phyloP scores from a whole-genome alignment of 2,888 invertebrate genomes.

The Dascillus cervinus region DNA sequence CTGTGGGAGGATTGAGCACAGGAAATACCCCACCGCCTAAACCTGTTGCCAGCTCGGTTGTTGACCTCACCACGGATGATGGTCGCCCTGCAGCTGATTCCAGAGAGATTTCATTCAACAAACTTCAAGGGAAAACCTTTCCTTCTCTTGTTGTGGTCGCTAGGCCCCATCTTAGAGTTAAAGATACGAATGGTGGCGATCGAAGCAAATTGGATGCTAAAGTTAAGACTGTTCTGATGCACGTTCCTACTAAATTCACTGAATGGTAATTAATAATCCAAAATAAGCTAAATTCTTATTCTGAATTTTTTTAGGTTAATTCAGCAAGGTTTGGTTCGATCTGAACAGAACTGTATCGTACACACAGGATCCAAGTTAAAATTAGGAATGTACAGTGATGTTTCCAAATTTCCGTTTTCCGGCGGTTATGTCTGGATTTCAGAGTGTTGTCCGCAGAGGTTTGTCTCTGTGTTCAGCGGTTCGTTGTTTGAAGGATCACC shows the following conservation, averaged over 20 bases:
- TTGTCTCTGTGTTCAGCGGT: slow-evolving; percentile 80
- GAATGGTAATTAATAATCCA: slow-evolving; percentile 56
- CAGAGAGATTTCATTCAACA: slow-evolving; percentile 68
- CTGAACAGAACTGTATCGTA: slow-evolving; percentile 68
- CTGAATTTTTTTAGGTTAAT: slow-evolving; percentile 48
- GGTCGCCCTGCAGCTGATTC: slow-evolving; percentile 58
- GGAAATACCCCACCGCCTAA: slow-evolving; percentile 35
- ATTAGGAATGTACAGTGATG: slow-evolving; percentile 79
- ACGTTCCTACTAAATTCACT: slow-evolving; percentile 75
- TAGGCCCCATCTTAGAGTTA: slow-evolving; percentile 66
- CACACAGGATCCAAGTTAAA: slow-evolving; percentile 66
- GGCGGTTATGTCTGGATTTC: slow-evolving; percentile 91
- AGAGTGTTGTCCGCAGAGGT: slow-evolving; percentile 76
- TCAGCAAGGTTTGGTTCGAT: slow-evolving; percentile 72
- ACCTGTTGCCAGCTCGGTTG: slow-evolving; percentile 42
- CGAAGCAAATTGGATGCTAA: slow-evolving; percentile 63
- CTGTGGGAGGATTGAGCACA: slow-evolving; percentile 63
- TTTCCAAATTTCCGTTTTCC: slow-evolving; percentile 75
- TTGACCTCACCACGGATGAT: slow-evolving; percentile 58
- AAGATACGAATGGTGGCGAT: slow-evolving; percentile 52
- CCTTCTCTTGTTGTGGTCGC: slow-evolving; percentile 81
- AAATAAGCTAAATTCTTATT: neutral
- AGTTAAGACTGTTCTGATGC: slow-evolving; percentile 75
- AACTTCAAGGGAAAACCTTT: slow-evolving; percentile 74
- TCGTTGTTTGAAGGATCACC: slow-evolving; percentile 82